phyloP scores from a whole-genome alignment of 2,113 vertebrate species.

The Ictalurus punctatus region DNA sequence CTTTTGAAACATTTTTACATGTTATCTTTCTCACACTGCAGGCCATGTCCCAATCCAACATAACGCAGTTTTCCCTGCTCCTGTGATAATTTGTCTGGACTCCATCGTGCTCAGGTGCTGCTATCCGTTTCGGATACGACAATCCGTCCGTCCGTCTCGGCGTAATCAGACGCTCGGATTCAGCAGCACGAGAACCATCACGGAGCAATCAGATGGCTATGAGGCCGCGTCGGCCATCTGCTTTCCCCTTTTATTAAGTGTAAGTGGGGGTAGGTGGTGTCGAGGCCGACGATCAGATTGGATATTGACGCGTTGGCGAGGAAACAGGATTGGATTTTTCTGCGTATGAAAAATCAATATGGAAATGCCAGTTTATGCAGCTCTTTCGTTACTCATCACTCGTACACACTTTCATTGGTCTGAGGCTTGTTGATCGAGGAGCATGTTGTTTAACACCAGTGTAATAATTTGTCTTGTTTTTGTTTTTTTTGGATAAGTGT shows the following conservation, averaged over 20 bases:
- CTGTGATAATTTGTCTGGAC: slow-evolving; percentile 36
- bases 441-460: neutral
- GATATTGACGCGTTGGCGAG: slow-evolving; percentile 4
- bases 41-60: neutral
- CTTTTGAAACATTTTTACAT: too few species aligned
- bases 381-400: neutral
- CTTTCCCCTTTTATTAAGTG: slow-evolving; percentile 39
- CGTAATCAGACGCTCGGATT: slow-evolving; percentile 65
- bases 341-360: neutral
- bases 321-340: neutral
- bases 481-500: neutral
- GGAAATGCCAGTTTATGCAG: neutral
- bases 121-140: neutral
- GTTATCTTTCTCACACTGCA: neutral
- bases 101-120: slow-evolving; percentile 47
- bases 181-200: slow-evolving; percentile 61
- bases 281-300: neutral
- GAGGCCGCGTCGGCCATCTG: neutral
- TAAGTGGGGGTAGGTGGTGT: neutral
- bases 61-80: neutral
- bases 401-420: neutral
- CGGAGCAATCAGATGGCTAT: slow-evolving; percentile 55
- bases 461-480: neutral
- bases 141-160: neutral
- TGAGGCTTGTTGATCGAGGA: neutral